Evolutionary conservation across 2,113 vertebrate species (phyloP), one percentile per base, ranked within the genome.

Genomic region (Heloderma charlesbogerti): DNA sequence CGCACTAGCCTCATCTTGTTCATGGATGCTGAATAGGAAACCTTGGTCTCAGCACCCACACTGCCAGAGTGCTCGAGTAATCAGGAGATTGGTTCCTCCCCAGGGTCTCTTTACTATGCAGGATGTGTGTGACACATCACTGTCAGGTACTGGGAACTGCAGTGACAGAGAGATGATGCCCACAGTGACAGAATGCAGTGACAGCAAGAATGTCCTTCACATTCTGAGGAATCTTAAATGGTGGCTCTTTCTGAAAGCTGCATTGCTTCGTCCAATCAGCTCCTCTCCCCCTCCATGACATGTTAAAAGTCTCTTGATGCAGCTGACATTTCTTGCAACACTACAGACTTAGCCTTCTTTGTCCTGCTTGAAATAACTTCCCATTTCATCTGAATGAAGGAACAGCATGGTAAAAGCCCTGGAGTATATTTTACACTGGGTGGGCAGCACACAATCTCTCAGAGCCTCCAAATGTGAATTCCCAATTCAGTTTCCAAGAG

Each of bases 381-480:
- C 75, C 48, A n/a, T 88, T 94, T 29, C 79, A 82, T 40, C 75
- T 88, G 93, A 93, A 91, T 93, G 88, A 87, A 90, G 84, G 82
- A 93, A 86, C 88, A 81, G 83, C 93, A 91, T 82, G 88, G 92
- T 89, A 85, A 95, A 90, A 89, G 29, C 48, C 81, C 78, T 10
- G 25, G 0, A 37, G 57, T 20, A 48, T 51, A 67, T 77, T 90
- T 67, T 78, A 78, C 13, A 81, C 16, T 31, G 48, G 67, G 43
- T 78, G 90, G 69, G 22, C 79, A 37, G 31, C 18, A 54, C 84
- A 95, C 95, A 93, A 37, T 51, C 43, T 83, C 88, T 43, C 57
- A 72, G 87, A 51, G 31, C 31, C 29, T 90, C 84, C 13, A 6
- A 69, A 69, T 2, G 43, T 82, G 1, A 89, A 15, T 78, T 77